A percentile compares a stretch with the other conserved stretches of the same genome.
These are phyloP conservation scores for Nebria brevicollis DNA, from an alignment of 2,888 invertebrate species.

Conservation along the genomic window DNA sequence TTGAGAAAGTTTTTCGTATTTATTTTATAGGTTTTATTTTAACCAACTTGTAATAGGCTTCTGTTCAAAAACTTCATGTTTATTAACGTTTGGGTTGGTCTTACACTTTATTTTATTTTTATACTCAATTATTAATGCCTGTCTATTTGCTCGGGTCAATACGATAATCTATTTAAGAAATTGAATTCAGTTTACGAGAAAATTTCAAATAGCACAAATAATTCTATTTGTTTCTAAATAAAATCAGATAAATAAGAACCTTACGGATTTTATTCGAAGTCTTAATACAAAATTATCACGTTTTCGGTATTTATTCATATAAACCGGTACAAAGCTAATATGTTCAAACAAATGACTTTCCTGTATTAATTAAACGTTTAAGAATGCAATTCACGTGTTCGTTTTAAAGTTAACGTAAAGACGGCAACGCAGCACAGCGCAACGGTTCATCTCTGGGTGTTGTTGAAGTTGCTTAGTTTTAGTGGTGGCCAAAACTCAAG, in stretches of 20 bases:
- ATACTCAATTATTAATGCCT: background rate
- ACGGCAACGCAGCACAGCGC: background rate
- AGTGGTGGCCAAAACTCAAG: background rate
- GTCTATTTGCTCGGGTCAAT: background rate
- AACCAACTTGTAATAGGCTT: slow-evolving; percentile 33
- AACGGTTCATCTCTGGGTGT: background rate
- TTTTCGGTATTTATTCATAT: background rate
- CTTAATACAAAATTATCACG: background rate
- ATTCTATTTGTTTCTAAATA: too few relatives aligned
- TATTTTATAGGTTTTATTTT: slow-evolving; percentile 41
- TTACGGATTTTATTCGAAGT: too few relatives aligned
- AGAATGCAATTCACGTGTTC: background rate
- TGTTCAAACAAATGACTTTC: background rate
- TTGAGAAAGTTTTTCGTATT: slow-evolving; percentile 30
- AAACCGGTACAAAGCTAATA: background rate
- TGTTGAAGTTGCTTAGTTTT: background rate
- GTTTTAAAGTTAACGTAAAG: background rate
- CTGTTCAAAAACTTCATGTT: slow-evolving; percentile 13
- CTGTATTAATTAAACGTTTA: background rate
- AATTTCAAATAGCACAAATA: too few relatives aligned
- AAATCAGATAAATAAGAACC: too few relatives aligned
- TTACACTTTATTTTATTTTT: background rate
- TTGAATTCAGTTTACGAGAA: too few relatives aligned
- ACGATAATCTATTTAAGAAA: background rate
- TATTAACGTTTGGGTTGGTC: slow-evolving; percentile 9